Base-by-base conservation (phyloP, 2,888 invertebrate species). In the Palloptera scutellata region DNA sequence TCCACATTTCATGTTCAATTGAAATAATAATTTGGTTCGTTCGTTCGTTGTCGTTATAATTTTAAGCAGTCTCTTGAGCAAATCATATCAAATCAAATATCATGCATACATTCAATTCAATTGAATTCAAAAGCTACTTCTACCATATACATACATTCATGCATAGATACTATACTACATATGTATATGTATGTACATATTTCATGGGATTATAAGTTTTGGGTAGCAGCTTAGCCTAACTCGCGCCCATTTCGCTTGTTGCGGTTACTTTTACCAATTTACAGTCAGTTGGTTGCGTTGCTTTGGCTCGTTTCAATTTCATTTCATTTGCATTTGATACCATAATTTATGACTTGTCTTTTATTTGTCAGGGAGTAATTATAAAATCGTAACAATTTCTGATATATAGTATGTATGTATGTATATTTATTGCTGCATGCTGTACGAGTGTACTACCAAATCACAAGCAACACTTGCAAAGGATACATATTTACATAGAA, bases 321-420 rank as follows among this genome's bases (percentile, higher is more conserved):
- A 77, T 75, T 77, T 6, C 30, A 30, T 30, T 30, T 30, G 30
- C 2, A 30, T 30, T 73, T 79, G 78, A 79, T 79, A 79, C 80
- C 73, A 69, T 76, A 76, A 79, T 79, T 79, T 80, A 80, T 79
- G 74, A 74, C 68, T 72, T 74, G n/a, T n/a, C 72, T 73, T 74
- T 78, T 76, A 76, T 79, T 76, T 74, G 74, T 75, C 79, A 76
- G 72, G 76, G 71, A 73, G 74, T 70, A 75, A 74, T 75, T 73
- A 70, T 72, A 73, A 74, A 77, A 77, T 73, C 77, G 76, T 75
- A 78, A 77, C 77, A 75, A 75, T 75, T 74, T 75, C 43, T 43
- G 65, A 65, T 60, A 60, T 54, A 54, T n/a, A n/a, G n/a, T n/a
- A n/a, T n/a, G n/a, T n/a, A n/a, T n/a, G n/a, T n/a, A n/a, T n/a